Evolutionary conservation across 1,140 invertebrate species (phyloP), one percentile per base, ranked within the genome.

Genomic region (Leptopilina boulardi): DNA sequence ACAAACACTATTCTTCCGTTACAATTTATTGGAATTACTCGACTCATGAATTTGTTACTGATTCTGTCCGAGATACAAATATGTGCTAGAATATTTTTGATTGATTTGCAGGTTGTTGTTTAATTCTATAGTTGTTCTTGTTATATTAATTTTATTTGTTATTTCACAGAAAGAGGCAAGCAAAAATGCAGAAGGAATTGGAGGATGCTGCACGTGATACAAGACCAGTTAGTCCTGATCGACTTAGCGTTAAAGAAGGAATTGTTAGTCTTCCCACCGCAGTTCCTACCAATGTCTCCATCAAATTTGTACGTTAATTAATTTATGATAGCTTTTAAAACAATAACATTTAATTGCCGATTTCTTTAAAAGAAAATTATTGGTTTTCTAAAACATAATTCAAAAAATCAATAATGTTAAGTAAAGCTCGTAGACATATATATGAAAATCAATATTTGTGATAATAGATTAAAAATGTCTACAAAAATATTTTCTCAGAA

Each of bases 171-270:
- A 96, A 96, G 92, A 94, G 95, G 87, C 96, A 96, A 89, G 95
- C 95, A 72, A 96, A 95, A 91, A 92, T 98, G 87, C 94, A 96
- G 88, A 95, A 96, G 90, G 97, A 99, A 84, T 91, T 99, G 34
- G 97, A 97, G 91, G 98, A 99, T 87, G 98, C 98, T 15, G 97
- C 96, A 9, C 93, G 92, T 83, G 95, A 96, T 79, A 93, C 92
- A 18, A 89, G 92, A 81, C 90, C 91, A 19, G 77, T 92, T 51
- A 92, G 91, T 76, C 91, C 92, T 4, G 93, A 93, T 83, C 82
- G 87, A 76, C 83, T 85, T 18, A 90, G 86, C 76, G 83, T 88
- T 75, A 89, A 90, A 82, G 89, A 91, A 84, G 89, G 86, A 81
- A 82, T 87, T 9, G 66, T 85, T 74, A 83, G 86, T 85, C 91